Percentiles rank a stretch among this genome's conserved stretches.
Conservation (phyloP, 1,140 invertebrate species). For the Laupala kohalensis region DNA sequence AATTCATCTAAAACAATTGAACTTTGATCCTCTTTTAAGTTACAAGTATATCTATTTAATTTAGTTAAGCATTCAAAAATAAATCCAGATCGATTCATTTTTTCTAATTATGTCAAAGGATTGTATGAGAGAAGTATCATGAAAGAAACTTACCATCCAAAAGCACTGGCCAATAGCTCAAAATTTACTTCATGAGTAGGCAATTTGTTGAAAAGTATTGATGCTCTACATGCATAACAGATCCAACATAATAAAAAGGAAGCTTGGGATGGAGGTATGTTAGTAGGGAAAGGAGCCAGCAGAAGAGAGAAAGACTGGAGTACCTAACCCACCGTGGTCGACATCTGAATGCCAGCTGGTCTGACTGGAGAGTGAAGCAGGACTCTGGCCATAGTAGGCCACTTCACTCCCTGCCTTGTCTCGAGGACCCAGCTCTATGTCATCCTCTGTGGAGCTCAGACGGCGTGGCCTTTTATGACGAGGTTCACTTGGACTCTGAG, state of each 20-base stretch:
- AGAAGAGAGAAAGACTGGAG: conserved; percentile 5
- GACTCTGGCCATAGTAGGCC: conserved; percentile 44
- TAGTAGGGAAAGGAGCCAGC: background rate
- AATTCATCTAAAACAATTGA: background rate
- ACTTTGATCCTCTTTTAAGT: background rate
- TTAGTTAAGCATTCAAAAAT: background rate
- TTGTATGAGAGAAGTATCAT: background rate
- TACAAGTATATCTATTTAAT: background rate
- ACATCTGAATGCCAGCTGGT: conserved; percentile 44
- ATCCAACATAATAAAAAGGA: background rate
- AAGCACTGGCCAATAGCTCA: background rate
- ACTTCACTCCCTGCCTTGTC: conserved; percentile 30
- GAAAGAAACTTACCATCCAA: background rate
- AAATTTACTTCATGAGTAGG: background rate
- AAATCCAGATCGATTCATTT: background rate
- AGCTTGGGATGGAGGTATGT: background rate
- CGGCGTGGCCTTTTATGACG: conserved; percentile 40
- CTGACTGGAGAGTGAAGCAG: conserved; percentile 37
- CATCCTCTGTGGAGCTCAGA: conserved; percentile 44
- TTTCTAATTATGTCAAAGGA: background rate
- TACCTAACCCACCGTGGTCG: conserved; percentile 32
- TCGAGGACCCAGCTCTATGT: conserved; percentile 29
- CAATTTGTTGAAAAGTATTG: background rate
- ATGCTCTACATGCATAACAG: background rate
- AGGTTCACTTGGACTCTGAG: conserved; percentile 35